Evolutionary conservation across 2,797 vertebrate species (phyloP), one percentile per base, ranked within the genome.

Genomic region (Pseudochromis fuscus): DNA sequence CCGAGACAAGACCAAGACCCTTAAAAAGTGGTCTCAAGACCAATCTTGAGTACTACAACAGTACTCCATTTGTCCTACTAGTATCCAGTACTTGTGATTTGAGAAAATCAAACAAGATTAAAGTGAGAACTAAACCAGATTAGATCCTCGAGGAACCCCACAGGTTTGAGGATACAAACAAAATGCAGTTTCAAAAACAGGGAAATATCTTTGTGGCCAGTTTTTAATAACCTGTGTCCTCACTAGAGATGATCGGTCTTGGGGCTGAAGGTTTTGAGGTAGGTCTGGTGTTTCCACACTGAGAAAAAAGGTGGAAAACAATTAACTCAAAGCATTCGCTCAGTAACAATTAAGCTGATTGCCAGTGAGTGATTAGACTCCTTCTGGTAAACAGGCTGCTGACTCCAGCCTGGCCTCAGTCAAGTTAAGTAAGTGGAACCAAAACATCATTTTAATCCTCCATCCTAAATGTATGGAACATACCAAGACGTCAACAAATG

Each of bases 361-460:
- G 62, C 44, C 16, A n/a, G 48, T 18, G 4, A 55, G 49, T 28
- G 25, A 56, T 48, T 27, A 19, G 56, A 67, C 38, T n/a, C 16
- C 42, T 45, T 61, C 7, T 45, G 3, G 8, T 42, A 21, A 76
- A 55, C 68, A 70, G 31, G 46, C 70, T 67, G 55, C 37, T 68
- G 35, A 71, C 72, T 19, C 28, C 12, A 57, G 55, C 56, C 38
- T 15, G 27, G 40, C 62, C 63, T 72, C 52, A 53, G 7, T 48
- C 12, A 5, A 25, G 24, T 55, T 75, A 64, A 82, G 60, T 24
- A 57, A 68, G 31, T 64, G 30, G 23, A 52, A 73, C 56, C 50
- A 48, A 73, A 80, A 72, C 46, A 70, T 55, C 31, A 27, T n/a
- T 66, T 27, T 69, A 58, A 84, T 84, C 56, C 53, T 28, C 64